Base-by-base conservation (phyloP, 2,888 invertebrate genomes). In the Metacarcinus magister region DNA sequence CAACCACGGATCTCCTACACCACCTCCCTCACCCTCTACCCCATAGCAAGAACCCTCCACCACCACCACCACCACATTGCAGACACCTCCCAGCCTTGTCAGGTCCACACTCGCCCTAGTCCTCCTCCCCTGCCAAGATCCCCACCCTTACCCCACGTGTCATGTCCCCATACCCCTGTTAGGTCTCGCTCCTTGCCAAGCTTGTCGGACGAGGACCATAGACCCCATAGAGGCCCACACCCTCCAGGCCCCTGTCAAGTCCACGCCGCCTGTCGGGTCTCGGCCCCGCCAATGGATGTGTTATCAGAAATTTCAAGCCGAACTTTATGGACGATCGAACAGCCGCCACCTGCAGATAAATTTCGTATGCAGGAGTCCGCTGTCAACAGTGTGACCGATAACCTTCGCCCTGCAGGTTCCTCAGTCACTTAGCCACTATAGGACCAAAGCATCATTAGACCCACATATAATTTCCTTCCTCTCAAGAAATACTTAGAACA, bases 101-200 rank as follows among this genome's bases (percentile, higher is more conserved):
- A 32, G 82, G 32, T 82, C 82, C 5, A 82, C 82, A 82, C 82
- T 1, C 82, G 28, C 82, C 82, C 82, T n/a, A n/a, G n/a, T n/a
- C 28, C 67, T 5, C 82, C 32, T 82, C 82, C 32, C 82, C 4
- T 10, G 32, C 82, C 67, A n/a, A n/a, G n/a, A 5, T 16, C 67
- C 67, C n/a, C n/a, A 16, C 67, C 67, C 67, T 67, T 16, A 19
- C 67, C 67, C 10, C 10, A 16, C 5, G 82, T 82, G 82, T 82
- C 82, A 82, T 82, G 82, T 82, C 82, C 82, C 82, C 82, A 82
- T 82, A 82, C 82, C 82, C 82, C 82, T 82, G 82, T 82, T 82
- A 28, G 82, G 82, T 82, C 10, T 32, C 82, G 28, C 19, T 32
- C 82, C 82, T 32, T 82, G 82, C 82, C 82, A 82, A 32, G 7